Conservation (phyloP, 1,140 invertebrate genomes). For the Zaprionus nigranus region DNA sequence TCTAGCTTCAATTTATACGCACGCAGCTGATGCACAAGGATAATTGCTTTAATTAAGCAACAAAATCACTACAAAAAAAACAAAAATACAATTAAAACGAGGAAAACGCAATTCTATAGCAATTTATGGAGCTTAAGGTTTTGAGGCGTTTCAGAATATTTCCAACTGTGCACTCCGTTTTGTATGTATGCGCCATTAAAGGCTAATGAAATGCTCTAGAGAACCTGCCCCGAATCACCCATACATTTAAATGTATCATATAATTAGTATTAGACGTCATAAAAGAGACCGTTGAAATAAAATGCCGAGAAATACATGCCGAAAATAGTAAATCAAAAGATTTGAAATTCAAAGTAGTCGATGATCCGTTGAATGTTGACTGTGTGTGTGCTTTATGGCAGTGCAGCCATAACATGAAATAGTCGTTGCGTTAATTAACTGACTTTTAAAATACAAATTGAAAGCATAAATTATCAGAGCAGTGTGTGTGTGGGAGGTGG, state of each 20-base stretch:
- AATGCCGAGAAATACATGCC: constrained; percentile 27
- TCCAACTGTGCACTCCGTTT: neutral
- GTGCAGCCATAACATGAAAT: constrained; percentile 26
- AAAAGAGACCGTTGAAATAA: constrained; percentile 32
- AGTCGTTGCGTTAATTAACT: constrained; percentile 33
- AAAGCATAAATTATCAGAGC: constrained; percentile 22
- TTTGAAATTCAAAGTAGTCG: constrained; percentile 39
- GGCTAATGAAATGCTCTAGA: constrained; percentile 27
- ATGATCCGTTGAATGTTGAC: neutral
- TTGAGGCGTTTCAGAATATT: constrained; percentile 12
- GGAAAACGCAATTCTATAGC: constrained; percentile 40
- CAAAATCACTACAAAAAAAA: constrained; percentile 63
- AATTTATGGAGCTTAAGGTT: constrained; percentile 23
- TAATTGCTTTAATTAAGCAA: constrained; percentile 79
- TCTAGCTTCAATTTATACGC: constrained; percentile 52
- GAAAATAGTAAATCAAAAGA: constrained; percentile 29
- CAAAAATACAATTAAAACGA: constrained; percentile 39
- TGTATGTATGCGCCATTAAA: constrained; percentile 12
- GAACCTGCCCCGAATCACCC: constrained; percentile 27
- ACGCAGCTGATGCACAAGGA: constrained; percentile 54
- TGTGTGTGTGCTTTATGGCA: constrained; percentile 19
- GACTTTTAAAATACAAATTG: constrained; percentile 29
- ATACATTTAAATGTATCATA: constrained; percentile 40
- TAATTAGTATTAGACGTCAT: constrained; percentile 43
- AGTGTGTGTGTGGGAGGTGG: constrained; percentile 2